A percentile compares a stretch with the other conserved stretches of the same genome.
phyloP scores from a whole-genome alignment of 2,113 vertebrate species.

The Varanus komodoensis region DNA sequence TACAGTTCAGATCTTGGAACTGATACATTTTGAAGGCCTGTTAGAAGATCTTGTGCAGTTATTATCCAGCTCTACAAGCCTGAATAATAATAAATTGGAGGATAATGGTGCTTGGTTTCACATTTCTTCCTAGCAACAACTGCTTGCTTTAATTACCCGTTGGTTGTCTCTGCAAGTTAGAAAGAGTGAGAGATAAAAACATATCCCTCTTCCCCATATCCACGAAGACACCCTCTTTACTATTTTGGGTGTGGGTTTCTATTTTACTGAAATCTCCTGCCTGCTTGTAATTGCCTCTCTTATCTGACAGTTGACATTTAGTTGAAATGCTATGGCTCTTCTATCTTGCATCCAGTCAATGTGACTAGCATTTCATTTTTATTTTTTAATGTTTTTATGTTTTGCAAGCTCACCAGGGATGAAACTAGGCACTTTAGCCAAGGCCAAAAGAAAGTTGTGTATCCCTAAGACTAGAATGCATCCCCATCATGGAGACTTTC shows the following conservation, averaged over 20 bases:
- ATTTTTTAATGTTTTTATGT: not conserved
- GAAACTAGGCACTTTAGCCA: not conserved
- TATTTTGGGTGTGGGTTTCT: not conserved
- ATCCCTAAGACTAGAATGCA: rapidly evolving
- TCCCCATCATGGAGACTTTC: not conserved
- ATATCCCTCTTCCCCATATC: no score
- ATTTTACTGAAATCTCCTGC: not conserved
- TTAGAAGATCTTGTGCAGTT: not conserved
- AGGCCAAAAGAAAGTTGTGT: not conserved
- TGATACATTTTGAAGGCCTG: no score
- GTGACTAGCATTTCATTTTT: not conserved
- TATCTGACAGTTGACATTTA: not conserved
- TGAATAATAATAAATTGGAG: not conserved
- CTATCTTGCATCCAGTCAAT: not conserved
- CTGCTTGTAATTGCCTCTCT: not conserved
- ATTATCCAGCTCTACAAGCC: not conserved
- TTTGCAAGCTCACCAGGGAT: not conserved
- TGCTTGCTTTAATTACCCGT: not conserved
- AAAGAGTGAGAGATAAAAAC: not conserved
- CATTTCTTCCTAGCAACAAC: not conserved
- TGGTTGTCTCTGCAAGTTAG: no score
- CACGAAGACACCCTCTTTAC: not conserved
- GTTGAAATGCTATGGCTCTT: not conserved
- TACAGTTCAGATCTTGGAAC: no score
- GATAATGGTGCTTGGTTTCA: not conserved